Evolutionary conservation across 2,113 vertebrate species (phyloP).

Genomic region (Camelus dromedarius): DNA sequence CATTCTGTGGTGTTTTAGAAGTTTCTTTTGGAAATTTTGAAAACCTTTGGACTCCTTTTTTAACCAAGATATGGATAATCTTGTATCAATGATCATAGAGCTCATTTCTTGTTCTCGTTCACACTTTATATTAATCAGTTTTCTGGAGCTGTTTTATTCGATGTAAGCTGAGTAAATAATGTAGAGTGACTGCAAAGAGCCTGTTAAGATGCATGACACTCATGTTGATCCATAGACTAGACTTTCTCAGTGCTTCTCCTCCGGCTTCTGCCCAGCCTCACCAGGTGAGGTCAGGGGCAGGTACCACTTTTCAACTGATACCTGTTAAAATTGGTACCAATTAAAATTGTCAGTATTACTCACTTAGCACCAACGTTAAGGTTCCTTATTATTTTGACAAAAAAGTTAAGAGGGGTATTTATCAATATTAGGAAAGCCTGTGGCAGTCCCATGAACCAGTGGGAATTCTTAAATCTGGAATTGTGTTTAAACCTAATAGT

Average conservation of each 20-base stretch:
- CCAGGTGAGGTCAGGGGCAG: not conserved
- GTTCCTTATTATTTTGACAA: not conserved
- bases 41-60: not conserved
- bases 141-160: not conserved
- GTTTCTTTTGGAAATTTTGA: not conserved
- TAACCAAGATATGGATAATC: not conserved
- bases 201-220: not conserved
- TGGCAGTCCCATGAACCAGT: not conserved
- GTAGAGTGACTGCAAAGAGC: not conserved
- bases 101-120: not conserved
- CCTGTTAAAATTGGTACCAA: no score
- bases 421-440: not conserved
- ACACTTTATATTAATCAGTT: not conserved
- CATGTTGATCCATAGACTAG: not conserved
- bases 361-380: not conserved
- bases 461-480: conserved; percentile 25
- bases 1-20: not conserved
- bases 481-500: not conserved
- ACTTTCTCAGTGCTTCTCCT: not conserved
- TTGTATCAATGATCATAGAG: not conserved
- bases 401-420: not conserved
- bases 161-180: not conserved
- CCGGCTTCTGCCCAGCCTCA: not conserved
- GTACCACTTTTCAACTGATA: not conserved
- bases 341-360: not conserved